Percentiles rank a stretch among this genome's conserved stretches.
phyloP scores from a whole-genome alignment of 1,140 invertebrate genomes.

The Drosophila bifasciata region DNA sequence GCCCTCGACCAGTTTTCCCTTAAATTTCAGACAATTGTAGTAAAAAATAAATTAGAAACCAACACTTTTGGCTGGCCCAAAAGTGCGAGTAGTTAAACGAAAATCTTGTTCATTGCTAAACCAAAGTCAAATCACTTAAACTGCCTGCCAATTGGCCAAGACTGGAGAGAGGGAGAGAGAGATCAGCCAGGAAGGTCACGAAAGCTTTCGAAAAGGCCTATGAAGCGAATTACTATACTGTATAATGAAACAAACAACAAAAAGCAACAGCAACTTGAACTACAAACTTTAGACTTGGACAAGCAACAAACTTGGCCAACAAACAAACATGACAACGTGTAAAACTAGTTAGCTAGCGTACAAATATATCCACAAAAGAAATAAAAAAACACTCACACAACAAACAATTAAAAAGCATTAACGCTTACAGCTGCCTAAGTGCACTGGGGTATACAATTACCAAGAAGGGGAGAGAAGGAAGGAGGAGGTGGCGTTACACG shows the following conservation, averaged over 20 bases:
- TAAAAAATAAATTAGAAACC: background rate
- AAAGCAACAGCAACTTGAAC: constrained; percentile 58
- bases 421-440: constrained; percentile 76
- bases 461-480: too few species aligned
- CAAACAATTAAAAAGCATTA: constrained; percentile 76
- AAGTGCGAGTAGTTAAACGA: constrained; percentile 34
- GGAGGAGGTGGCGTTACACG: too few species aligned
- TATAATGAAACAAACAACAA: constrained; percentile 19
- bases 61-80: constrained; percentile 67
- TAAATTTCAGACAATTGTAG: too few species aligned
- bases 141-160: constrained; percentile 41
- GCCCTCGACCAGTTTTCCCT: too few species aligned
- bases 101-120: constrained; percentile 46
- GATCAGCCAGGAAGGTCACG: constrained; percentile 52
- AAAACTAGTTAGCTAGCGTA: constrained; percentile 74
- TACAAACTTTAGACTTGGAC: constrained; percentile 77
- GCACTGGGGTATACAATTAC: constrained; percentile 56
- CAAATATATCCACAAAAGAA: constrained; percentile 38
- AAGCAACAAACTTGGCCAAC: constrained; percentile 21
- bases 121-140: constrained; percentile 73
- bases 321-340: constrained; percentile 60
- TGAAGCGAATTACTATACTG: constrained; percentile 44
- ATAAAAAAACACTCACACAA: constrained; percentile 35
- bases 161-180: constrained; percentile 12
- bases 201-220: constrained; percentile 74